Evolutionary conservation across 2,888 invertebrate genomes (phyloP).

Genomic region (Oithona nana): DNA sequence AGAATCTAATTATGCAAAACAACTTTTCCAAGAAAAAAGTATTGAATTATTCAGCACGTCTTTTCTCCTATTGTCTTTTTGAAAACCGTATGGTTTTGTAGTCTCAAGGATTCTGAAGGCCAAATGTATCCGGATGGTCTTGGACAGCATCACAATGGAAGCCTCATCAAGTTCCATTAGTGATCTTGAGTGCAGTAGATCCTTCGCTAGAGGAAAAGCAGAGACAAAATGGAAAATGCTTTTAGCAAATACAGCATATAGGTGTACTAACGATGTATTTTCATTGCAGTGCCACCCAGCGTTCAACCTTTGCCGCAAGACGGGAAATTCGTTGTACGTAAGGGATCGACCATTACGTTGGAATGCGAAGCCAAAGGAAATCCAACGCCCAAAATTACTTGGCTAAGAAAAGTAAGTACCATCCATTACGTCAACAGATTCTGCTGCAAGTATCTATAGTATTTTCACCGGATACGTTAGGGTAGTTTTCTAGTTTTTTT

Average conservation of each 20-base stretch:
- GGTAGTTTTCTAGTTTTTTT: no score
- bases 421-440: no score
- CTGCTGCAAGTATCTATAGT: no score
- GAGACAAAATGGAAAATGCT: neutral
- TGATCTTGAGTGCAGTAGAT: neutral
- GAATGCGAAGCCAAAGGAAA: constrained; percentile 51
- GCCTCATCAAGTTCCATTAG: constrained; percentile 7
- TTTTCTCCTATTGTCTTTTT: no score
- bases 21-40: no score
- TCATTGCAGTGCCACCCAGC: constrained; percentile 39
- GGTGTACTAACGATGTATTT: neutral
- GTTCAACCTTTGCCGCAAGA: constrained; percentile 45
- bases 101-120: no score
- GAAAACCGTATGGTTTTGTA: no score
- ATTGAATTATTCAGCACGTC: no score
- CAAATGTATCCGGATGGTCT: no score
- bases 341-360: constrained; percentile 45
- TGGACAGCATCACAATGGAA: constrained; percentile 1
- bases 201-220: neutral
- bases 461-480: no score
- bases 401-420: constrained; percentile 43
- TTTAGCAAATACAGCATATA: neutral
- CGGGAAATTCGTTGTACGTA: constrained; percentile 43
- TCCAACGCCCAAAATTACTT: constrained; percentile 46
- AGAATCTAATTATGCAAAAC: no score